Base-by-base conservation (phyloP, 2,797 vertebrate species). In the Rhodeus uyekii region DNA sequence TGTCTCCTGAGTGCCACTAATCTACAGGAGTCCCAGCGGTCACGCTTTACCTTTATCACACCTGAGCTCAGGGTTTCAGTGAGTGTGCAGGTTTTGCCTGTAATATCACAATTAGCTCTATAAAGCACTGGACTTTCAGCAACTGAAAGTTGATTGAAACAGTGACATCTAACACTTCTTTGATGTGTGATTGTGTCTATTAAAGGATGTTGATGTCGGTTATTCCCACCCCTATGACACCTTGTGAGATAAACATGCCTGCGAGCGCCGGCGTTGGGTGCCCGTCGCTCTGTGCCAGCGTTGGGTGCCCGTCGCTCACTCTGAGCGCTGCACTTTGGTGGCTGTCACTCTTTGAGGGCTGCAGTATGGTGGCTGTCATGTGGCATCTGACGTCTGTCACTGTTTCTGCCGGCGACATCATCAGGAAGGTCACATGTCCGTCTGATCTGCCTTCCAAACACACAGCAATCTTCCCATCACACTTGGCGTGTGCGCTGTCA, bases 1-100 rank as follows among this genome's bases (percentile, higher is more conserved):
- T 69, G 63, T 88, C 86, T 69, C 84, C 22, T 38, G 84, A 85
- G 83, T 13, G 38, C n/a, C 10, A 2, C 14, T 19, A 72, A 38
- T 46, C 39, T 13, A 44, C 12, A 69, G 24, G 24, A 14, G 2
- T 71, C 67, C 18, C 68, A 12, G 42, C 8, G 18, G 68, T 22
- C 27, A 22, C 3, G 0, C 19, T 0, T 44, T 44, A 27, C n/a
- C 38, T 68, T 27, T 18, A 68, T 68, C 65, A 44, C 65, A 44
- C n/a, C 65, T 27, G 39, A 68, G n/a, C 7, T 68, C 38, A 39
- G 38, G 16, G n/a, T 42, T 68, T 27, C 6, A 16, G 38, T 4
- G 13, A 42, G 13, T 2, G 5, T 24, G 36, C 36, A 48, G 46
- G 0, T 36, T 64, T 48, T 48, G 46, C 46, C 46, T 48, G 46